Evolutionary conservation across 2,797 vertebrate genomes (phyloP), one percentile per base, ranked within the genome.

Genomic region (Salmo trutta): DNA sequence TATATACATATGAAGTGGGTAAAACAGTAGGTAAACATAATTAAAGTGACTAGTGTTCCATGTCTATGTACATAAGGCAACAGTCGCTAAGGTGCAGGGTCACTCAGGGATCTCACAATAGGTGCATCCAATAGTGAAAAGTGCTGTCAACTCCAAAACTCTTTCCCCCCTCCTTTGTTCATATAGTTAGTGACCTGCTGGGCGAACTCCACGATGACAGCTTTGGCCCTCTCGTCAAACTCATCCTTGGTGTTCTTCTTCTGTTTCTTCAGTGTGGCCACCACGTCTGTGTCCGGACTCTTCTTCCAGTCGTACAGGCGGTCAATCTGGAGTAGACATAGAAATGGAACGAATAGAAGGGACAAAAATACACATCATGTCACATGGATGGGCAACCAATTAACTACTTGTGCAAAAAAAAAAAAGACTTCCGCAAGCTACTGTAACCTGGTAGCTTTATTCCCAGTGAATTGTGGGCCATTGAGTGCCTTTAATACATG

Each of bases 231-330:
- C 88, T 98, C 97, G 52, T 99, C 98, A n/a, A 99, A 99, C 91
- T 99, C 98, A 79, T 99, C 98, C 87, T 96, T 98, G 0, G 98
- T 99, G 85, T 99, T 99, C 88, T 99, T 99, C 90, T 99, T 99
- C 93, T 99, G 98, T 87, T 99, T 99, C 94, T 99, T 99, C 87
- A 99, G 93, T 4, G 97, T 98, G 41, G 92, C 77, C 79, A 95
- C 95, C 1, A 99, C 93, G 51, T 99, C 98, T 0, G 96, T 96
- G 0, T 99, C 98, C 0, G 98, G 97, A 79, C 98, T 96, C 90
- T 95, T 98, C 91, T 99, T 99, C 98, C 98, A 99, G 90, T 99
- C 98, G 78, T 99, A 99, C 52, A 99, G 94, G 85, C 98, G 96
- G 88, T 99, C 98, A 54, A 99, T 93, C 98, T 99, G 54, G 54